These are phyloP conservation scores for Aphelinus certus DNA, from an alignment of 1,140 invertebrate species.

Conservation along the genomic window DNA sequence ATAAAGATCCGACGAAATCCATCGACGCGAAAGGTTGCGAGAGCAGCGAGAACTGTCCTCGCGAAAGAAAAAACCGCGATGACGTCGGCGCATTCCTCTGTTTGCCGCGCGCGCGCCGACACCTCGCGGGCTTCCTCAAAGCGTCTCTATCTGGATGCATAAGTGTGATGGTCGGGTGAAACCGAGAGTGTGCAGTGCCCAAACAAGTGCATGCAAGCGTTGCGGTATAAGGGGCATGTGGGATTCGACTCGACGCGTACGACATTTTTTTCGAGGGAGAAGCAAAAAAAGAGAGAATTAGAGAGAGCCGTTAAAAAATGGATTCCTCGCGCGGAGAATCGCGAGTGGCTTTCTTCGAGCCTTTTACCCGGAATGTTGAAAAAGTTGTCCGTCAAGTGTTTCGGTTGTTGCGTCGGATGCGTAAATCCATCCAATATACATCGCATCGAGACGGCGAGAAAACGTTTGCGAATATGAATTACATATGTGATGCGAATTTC, in stretches of 20 bases:
- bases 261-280: not conserved
- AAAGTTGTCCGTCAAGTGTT: not conserved
- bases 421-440: too few species aligned
- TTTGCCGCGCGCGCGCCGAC: too few species aligned
- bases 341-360: not conserved
- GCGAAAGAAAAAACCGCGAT: not conserved
- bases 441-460: too few species aligned
- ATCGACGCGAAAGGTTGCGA: too few species aligned
- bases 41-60: too few species aligned
- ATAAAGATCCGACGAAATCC: too few species aligned
- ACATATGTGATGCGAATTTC: not conserved
- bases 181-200: too few species aligned
- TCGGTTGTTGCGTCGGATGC: not conserved
- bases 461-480: not conserved
- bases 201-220: too few species aligned
- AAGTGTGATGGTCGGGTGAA: too few species aligned
- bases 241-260: constrained; percentile 8
- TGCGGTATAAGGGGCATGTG: not conserved
- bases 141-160: not conserved
- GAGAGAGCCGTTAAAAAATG: too few species aligned
- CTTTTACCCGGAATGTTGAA: not conserved
- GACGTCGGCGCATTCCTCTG: not conserved
- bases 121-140: not conserved
- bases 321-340: too few species aligned
- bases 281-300: too few species aligned